A percentile compares a stretch with the other conserved stretches of the same genome.
Evolutionary conservation across 2,888 invertebrate genomes (phyloP).

Genomic region (Pimpla rufipes): DNA sequence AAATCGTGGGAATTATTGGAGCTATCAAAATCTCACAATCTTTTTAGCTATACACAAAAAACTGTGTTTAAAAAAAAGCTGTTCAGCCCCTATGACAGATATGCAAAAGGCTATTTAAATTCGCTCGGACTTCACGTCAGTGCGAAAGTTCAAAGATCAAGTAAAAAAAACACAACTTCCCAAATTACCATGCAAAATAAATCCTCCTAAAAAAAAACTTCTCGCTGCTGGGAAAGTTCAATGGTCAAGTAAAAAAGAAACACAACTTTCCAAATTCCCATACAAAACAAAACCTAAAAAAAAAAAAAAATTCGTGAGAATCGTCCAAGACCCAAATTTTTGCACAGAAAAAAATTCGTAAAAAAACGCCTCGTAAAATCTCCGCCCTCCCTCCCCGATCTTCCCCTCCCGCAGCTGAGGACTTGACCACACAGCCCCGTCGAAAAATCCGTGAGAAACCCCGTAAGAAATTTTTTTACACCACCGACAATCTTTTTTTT

Average conservation of each 20-base stretch:
- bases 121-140: too few species aligned
- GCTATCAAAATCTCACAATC: too few species aligned
- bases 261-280: background rate
- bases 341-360: constrained; percentile 32
- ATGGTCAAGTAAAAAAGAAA: background rate
- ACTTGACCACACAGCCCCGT: constrained; percentile 53
- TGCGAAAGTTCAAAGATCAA: too few species aligned
- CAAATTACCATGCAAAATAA: background rate
- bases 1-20: too few species aligned
- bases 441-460: constrained; percentile 71
- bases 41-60: too few species aligned
- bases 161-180: background rate
- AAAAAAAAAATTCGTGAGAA: constrained; percentile 52
- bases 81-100: too few species aligned
- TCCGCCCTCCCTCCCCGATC: constrained; percentile 35
- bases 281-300: background rate
- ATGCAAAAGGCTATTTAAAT: too few species aligned
- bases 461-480: constrained; percentile 58
- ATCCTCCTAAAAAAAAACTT: too few species aligned
- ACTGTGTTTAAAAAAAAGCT: too few species aligned
- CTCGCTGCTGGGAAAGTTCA: too few species aligned
- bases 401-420: constrained; percentile 72
- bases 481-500: constrained; percentile 48
- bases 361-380: constrained; percentile 8
- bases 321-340: constrained; percentile 29